These are phyloP conservation scores for Tenodera sinensis DNA, from an alignment of 2,888 invertebrate genomes.

Conservation along the genomic window DNA sequence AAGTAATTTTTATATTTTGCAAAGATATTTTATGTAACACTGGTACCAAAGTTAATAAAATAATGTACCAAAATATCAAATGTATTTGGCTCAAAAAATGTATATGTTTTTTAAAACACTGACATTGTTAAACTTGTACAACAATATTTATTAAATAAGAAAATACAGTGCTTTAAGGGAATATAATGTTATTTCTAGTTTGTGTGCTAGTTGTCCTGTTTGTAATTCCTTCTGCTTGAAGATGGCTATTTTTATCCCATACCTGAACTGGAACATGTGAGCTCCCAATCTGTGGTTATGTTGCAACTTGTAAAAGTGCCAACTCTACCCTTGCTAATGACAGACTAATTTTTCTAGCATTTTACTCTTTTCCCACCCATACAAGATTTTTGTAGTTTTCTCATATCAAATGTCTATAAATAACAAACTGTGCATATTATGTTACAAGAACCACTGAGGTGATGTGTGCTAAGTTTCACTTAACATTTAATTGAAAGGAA, in stretches of 20 bases:
- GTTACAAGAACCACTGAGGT: too few relatives aligned
- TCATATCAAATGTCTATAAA: too few relatives aligned
- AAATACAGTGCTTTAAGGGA: not conserved
- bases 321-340: not conserved
- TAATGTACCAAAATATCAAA: not conserved
- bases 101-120: not conserved
- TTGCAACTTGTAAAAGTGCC: not conserved
- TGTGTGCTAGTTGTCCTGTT: not conserved
- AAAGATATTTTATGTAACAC: not conserved
- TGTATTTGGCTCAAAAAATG: not conserved
- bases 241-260: not conserved
- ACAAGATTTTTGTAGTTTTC: too few relatives aligned
- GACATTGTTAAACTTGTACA: not conserved
- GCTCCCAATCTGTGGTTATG: not conserved
- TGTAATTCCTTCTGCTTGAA: not conserved
- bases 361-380: not conserved
- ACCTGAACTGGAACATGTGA: not conserved
- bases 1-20: not conserved
- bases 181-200: not conserved
- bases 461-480: too few relatives aligned
- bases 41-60: not conserved
- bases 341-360: not conserved
- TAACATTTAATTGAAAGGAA: too few relatives aligned
- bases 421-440: too few relatives aligned
- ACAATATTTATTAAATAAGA: not conserved